Evolutionary conservation across 2,888 invertebrate species (phyloP).

Genomic region (Orgyia antiqua): DNA sequence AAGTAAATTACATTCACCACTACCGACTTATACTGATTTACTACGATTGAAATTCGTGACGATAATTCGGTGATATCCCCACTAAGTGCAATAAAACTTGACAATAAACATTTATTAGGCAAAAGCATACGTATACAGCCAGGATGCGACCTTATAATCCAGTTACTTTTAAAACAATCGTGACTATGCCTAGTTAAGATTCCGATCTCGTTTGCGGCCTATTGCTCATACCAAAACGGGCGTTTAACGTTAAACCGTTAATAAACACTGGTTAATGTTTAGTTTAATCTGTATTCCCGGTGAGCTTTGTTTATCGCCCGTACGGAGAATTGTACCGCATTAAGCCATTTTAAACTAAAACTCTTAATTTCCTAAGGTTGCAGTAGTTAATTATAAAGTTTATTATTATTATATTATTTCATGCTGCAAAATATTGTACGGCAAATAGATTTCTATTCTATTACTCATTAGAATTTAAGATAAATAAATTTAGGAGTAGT

Average conservation of each 20-base stretch:
- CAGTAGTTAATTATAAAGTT: slow-evolving; percentile 5
- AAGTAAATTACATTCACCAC: too few relatives aligned
- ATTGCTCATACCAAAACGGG: slow-evolving; percentile 62
- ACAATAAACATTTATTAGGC: slow-evolving; percentile 9
- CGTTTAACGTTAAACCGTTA: slow-evolving; percentile 23
- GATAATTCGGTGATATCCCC: too few relatives aligned
- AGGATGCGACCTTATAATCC: slow-evolving; percentile 31
- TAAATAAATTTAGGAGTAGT: too few relatives aligned
- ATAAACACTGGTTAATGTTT: slow-evolving; percentile 33
- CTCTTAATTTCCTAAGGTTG: slow-evolving; percentile 14
- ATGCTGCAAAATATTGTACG: too few relatives aligned
- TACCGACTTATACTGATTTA: too few relatives aligned
- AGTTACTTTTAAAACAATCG: slow-evolving; percentile 44
- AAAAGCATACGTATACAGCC: slow-evolving; percentile 12
- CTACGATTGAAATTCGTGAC: too few relatives aligned
- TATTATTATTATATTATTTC: too few relatives aligned
- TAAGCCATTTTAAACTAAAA: slow-evolving; percentile 20
- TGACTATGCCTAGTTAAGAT: slow-evolving; percentile 70
- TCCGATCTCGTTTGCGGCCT: slow-evolving; percentile 54
- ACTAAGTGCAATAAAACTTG: slow-evolving; percentile 5
- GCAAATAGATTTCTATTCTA: too few relatives aligned
- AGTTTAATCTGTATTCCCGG: slow-evolving; percentile 31
- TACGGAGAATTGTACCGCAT: slow-evolving; percentile 20
- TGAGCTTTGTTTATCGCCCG: slow-evolving; percentile 29
- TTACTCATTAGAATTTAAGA: too few relatives aligned